Evolutionary conservation across 2,113 vertebrate genomes (phyloP).

Genomic region (Meleagris gallopavo): DNA sequence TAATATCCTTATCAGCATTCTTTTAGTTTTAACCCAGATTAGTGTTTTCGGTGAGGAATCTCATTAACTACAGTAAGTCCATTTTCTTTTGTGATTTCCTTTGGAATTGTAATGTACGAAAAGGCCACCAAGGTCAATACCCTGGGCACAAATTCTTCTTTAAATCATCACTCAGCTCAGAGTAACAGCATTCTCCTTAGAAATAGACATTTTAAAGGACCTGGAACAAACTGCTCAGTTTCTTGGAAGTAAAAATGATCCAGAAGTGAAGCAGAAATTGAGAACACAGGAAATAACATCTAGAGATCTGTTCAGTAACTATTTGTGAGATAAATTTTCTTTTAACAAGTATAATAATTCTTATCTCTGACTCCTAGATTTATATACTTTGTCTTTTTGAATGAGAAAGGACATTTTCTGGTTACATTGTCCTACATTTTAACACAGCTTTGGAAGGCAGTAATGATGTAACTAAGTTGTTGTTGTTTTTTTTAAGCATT

Average conservation of each 20-base stretch:
- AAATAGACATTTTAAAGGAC: constrained; percentile 53
- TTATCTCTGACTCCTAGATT: background rate
- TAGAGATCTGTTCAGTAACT: fast-evolving
- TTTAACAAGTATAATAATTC: background rate
- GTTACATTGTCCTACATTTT: background rate
- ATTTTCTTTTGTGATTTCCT: constrained; percentile 84
- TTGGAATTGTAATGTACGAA: constrained; percentile 81
- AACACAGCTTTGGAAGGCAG: background rate
- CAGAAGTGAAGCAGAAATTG: constrained; percentile 3
- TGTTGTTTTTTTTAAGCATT: background rate
- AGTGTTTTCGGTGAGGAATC: constrained; percentile 84
- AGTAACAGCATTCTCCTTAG: constrained; percentile 38
- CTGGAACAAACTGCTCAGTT: constrained; percentile 22
- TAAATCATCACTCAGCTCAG: constrained; percentile 76
- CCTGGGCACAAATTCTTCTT: constrained; percentile 82
- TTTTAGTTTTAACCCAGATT: constrained; percentile 88
- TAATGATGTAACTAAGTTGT: background rate
- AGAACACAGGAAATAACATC: background rate
- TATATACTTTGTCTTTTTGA: background rate
- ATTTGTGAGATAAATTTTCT: background rate
- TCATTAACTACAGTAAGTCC: constrained; percentile 81
- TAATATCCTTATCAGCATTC: constrained; percentile 88
- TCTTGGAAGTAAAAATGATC: background rate
- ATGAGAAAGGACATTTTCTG: background rate
- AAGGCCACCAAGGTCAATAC: constrained; percentile 82